These are phyloP conservation scores for Scrobipalpa atriplicella DNA, from an alignment of 2,888 invertebrate species.

Conservation along the genomic window DNA sequence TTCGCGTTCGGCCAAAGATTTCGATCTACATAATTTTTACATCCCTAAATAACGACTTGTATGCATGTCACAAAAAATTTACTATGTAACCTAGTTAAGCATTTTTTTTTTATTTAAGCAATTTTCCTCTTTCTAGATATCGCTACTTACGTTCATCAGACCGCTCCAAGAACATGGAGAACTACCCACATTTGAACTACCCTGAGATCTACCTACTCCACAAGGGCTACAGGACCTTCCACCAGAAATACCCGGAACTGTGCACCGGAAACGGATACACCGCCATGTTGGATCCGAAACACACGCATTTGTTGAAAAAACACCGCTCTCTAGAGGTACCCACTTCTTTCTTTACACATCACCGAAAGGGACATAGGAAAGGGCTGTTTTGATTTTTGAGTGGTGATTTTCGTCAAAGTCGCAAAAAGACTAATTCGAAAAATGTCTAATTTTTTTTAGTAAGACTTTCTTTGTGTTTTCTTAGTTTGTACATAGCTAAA, in stretches of 20 bases:
- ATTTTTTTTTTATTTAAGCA: not conserved
- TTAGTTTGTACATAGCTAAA: too few species aligned
- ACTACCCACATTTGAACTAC: slow-evolving; percentile 93
- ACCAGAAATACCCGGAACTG: slow-evolving; percentile 84
- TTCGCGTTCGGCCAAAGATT: too few species aligned
- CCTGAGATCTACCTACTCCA: slow-evolving; percentile 97
- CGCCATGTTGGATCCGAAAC: slow-evolving; percentile 93
- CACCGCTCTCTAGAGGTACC: slow-evolving; percentile 78
- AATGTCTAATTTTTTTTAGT: not conserved
- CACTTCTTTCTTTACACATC: slow-evolving; percentile 37
- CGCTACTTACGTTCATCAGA: slow-evolving; percentile 93
- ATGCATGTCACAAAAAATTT: too few species aligned
- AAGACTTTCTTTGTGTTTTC: too few species aligned
- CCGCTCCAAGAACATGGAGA: slow-evolving; percentile 89
- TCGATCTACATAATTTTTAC: too few species aligned
- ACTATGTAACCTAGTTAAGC: too few species aligned
- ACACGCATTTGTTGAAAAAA: slow-evolving; percentile 86
- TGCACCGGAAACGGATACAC: slow-evolving; percentile 88
- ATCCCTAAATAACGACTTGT: too few species aligned
- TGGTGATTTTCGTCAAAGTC: not conserved
- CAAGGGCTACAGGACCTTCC: slow-evolving; percentile 87
- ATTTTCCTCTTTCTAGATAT: slow-evolving; percentile 77
- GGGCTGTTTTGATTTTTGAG: not conserved
- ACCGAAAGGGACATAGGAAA: slow-evolving; percentile 38
- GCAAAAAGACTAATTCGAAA: not conserved